phyloP scores from a whole-genome alignment of 2,113 vertebrate genomes.

The Lasiurus borealis region DNA sequence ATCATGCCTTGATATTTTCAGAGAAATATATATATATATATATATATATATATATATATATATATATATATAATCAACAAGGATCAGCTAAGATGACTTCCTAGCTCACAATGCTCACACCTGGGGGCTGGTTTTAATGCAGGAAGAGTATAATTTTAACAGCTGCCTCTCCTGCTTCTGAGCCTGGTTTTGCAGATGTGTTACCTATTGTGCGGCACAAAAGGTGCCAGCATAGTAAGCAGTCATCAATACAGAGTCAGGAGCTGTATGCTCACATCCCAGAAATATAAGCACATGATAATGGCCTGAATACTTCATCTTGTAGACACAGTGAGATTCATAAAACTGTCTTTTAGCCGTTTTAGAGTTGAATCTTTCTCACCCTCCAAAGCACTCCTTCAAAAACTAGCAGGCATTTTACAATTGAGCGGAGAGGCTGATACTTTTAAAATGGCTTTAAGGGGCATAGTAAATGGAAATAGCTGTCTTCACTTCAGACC shows the following conservation, averaged over 20 bases:
- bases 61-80: too few species aligned
- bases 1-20: constrained; percentile 68
- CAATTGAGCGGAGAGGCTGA: constrained; percentile 77
- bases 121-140: constrained; percentile 71
- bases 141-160: constrained; percentile 77
- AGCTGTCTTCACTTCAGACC: constrained; percentile 78
- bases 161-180: constrained; percentile 78
- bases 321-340: constrained; percentile 79
- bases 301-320: constrained; percentile 73
- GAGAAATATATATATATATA: too few species aligned
- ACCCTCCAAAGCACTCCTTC: constrained; percentile 74
- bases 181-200: constrained; percentile 71
- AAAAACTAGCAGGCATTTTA: constrained; percentile 80
- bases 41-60: too few species aligned
- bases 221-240: constrained; percentile 78
- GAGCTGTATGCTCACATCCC: constrained; percentile 73
- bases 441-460: constrained; percentile 82
- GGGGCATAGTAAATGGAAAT: constrained; percentile 83
- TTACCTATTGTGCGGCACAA: constrained; percentile 73
- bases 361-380: constrained; percentile 80
- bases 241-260: constrained; percentile 64
- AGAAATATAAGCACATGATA: constrained; percentile 72
- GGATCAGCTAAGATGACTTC: constrained; percentile 78
- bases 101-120: constrained; percentile 76
- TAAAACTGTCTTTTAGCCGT: constrained; percentile 78